Base-by-base conservation (phyloP, 1,140 invertebrate genomes). In the Drosophila neocordata region DNA sequence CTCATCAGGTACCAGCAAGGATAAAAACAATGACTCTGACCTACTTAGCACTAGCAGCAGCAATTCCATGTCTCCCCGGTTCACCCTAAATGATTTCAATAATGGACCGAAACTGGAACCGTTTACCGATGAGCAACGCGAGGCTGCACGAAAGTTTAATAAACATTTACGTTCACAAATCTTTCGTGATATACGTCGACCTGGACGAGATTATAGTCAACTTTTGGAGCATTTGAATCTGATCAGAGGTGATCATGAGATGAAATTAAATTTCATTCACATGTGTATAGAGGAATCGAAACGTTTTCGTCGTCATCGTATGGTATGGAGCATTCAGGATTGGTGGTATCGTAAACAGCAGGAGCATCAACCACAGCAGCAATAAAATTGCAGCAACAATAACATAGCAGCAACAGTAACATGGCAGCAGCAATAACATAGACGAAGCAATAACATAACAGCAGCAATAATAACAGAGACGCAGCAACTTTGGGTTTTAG, bases 281-380 rank as follows among this genome's bases (percentile, higher is more conserved):
- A 94, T 96, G 76, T 94, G 97, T 58, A 95, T 97, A 52, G 94
- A 94, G 65, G 97, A 97, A 92, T 96, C 96, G 8, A 87, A 95
- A 64, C 93, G 97, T 56, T 97, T 97, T 91, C 97, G 97, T 90
- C 93, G 96, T 55, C 94, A 95, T 77, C 93, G 94, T 73, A 93
- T 97, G 77, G 95, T 95, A 44, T 92, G 63, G 78, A 92, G 89
- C 69, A 91, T 92, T 4, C 82, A 92, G 20, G 92, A 92, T 13
- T 93, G 91, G 91, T 92, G 91, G 91, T 80, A 90, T 13, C 72
- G 75, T 11, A 89, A 88, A 48, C 85, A 88, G 72, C 72, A 56
- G 7, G 5, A 41, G 11, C 18, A n/a, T 15, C 51, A 13, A 18
- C 24, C 9, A 2, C 41, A n/a, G 12, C 63, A 18, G 35, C 52